Base-by-base conservation (phyloP, 2,888 invertebrate species). In the Pollenia angustigena region DNA sequence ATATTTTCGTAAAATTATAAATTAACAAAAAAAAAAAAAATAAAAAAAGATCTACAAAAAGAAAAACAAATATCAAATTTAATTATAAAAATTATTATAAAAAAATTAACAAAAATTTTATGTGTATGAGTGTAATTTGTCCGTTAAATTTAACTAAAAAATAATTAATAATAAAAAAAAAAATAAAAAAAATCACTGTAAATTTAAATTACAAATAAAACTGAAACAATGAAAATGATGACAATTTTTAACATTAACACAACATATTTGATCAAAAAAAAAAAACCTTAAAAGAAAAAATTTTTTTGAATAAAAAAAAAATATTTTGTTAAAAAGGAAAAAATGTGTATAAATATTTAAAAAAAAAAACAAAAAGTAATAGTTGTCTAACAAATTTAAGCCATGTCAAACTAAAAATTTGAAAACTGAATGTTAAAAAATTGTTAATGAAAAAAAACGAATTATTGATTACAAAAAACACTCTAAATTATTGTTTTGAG, bases 81-180 rank as follows among this genome's bases (percentile, higher is more conserved):
- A 81, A 72, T 62, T 52, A 64, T 32, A 52, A 69, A 52, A 32
- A 48, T 66, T 75, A 75, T 50, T 18, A 48, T 42, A 50, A 62
- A 44, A 42, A 52, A 81, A 54, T 11, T 11, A 54, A 52, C 16
- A 42, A 64, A 42, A 88, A 87, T 83, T 87, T 74, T 81, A 88
- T 89, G 89, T 91, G 89, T 91, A 86, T 89, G 88, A 88, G 89
- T 90, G 90, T 90, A 89, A 91, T 90, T 91, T 92, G 92, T 92
- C 92, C 92, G 92, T 81, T 87, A 84, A 84, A 62, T 81, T 58
- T 66, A 81, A 84, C 18, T 16, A 42, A 44, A 40, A 46, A 75
- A 14, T 66, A 80, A 80, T 50, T 40, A 54, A 32, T 60, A 16
- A 48, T 16, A 75, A 78, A 32, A 68, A 9, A 54, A 42, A 58